Base-by-base conservation (phyloP, 2,797 vertebrate genomes). In the Propithecus perrieri region DNA sequence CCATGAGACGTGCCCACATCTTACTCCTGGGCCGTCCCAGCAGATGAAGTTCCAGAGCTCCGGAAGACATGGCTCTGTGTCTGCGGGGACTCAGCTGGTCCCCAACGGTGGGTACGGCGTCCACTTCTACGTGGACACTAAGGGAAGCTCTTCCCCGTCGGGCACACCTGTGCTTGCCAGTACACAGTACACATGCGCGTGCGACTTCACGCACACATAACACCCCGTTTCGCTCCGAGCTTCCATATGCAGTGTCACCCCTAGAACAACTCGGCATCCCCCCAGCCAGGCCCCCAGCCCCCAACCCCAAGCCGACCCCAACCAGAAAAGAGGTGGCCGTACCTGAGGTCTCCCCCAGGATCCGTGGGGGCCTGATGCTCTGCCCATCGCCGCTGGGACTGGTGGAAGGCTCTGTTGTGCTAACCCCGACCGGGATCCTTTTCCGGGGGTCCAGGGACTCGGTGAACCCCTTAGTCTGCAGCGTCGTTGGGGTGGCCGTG, bases 271-370 rank as follows among this genome's bases (percentile, higher is more conserved):
- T 24, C 13, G 3, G 55, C 4, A 0, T 4, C 20, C 43, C 30
- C 1, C 0, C 2, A 48, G 38, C 26, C 81, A 2, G 10, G 1
- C 15, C 26, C 69, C 38, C 43, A 22, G 28, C 26, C 41, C 55
- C 48, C 6, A 5, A 2, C 43, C 17, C n/a, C 28, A 4, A 20
- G 14, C 7, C 2, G 6, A 33, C 74, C n/a, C 28, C 28, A 35
- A 4, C 9, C 53, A 4, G 38, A 20, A 33, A 15, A 83, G 35
- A 57, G n/a, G 7, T 0, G 15, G 28, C 20, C 48, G 0, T 99
- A 99, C 99, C 99, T 99, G 99, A 98, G 98, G 98, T 98, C 95
- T 99, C 99, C 74, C 98, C 98, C 87, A 98, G 97, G 53, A 98
- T 98, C 4, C 98, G 98, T 0, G 99, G 98, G 0, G 98, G 98